Conservation (phyloP, 35 echinoderm and acorn worm genomes). For the Heliocidaris erythrogramma region DNA sequence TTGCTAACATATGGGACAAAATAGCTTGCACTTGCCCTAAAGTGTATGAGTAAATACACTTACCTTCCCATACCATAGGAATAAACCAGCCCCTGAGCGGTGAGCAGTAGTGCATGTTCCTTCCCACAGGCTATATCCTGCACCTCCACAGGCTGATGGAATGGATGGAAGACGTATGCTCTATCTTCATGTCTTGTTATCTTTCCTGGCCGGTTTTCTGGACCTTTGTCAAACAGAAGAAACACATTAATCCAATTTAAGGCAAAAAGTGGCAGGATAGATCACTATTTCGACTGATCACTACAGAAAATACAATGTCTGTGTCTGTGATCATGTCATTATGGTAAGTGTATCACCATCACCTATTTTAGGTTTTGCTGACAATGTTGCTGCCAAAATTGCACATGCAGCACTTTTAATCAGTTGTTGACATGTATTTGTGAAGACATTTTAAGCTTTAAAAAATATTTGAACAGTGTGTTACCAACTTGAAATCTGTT, state of each 20-base stretch:
- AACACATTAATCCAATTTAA: neutral
- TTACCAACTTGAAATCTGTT: neutral
- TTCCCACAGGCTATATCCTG: slow-evolving; percentile 56
- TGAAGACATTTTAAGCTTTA: neutral
- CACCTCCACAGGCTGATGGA: neutral
- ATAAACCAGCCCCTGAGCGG: slow-evolving; percentile 47
- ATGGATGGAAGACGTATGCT: neutral
- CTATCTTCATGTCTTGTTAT: neutral
- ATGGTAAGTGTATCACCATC: neutral
- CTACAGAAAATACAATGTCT: neutral
- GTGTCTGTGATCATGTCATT: neutral
- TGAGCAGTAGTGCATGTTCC: slow-evolving; percentile 68
- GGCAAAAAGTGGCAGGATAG: neutral
- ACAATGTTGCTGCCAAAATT: neutral
- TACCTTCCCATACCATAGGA: slow-evolving; percentile 70
- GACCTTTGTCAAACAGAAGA: neutral
- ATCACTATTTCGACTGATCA: neutral
- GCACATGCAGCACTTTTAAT: no score
- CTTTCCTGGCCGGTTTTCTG: neutral
- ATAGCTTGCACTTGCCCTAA: no score
- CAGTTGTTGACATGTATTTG: no score
- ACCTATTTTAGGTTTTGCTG: neutral
- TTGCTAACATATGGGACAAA: no score
- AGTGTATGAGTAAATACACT: neutral
- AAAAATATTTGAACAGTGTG: neutral